These are phyloP conservation scores for Alces alces DNA, from an alignment of 2,113 vertebrate genomes.

Conservation along the genomic window DNA sequence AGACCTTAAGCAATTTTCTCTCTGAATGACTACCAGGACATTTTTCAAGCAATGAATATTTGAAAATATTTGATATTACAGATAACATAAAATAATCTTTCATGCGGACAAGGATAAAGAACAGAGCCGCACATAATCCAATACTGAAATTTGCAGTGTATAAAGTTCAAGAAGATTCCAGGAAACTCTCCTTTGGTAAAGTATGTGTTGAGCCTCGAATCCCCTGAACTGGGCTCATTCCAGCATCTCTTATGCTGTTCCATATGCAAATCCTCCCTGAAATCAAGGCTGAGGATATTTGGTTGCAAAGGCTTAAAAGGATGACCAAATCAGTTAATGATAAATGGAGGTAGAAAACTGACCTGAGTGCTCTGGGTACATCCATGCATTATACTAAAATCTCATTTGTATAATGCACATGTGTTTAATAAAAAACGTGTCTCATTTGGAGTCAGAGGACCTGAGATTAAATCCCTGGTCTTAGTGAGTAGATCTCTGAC, in stretches of 20 bases:
- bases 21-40: not conserved
- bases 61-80: not conserved
- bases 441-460: not conserved
- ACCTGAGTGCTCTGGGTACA: not conserved
- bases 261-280: not conserved
- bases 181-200: not conserved
- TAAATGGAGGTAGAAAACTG: not conserved
- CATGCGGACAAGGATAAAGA: not conserved
- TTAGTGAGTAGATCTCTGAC: not conserved
- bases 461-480: not conserved
- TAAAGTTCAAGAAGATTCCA: not conserved
- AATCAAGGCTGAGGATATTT: not conserved
- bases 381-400: not conserved
- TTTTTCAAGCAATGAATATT: not conserved
- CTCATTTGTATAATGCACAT: not conserved
- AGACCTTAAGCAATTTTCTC: not conserved
- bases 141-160: not conserved
- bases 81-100: slow-evolving; percentile 9
- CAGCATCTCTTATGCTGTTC: not conserved
- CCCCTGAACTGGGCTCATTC: not conserved
- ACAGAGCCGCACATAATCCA: not conserved
- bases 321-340: not conserved
- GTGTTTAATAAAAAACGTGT: not conserved
- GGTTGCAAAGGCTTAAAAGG: not conserved
- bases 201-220: not conserved